These are phyloP conservation scores for Seladonia tumulorum DNA, from an alignment of 2,888 invertebrate species.

Conservation along the genomic window DNA sequence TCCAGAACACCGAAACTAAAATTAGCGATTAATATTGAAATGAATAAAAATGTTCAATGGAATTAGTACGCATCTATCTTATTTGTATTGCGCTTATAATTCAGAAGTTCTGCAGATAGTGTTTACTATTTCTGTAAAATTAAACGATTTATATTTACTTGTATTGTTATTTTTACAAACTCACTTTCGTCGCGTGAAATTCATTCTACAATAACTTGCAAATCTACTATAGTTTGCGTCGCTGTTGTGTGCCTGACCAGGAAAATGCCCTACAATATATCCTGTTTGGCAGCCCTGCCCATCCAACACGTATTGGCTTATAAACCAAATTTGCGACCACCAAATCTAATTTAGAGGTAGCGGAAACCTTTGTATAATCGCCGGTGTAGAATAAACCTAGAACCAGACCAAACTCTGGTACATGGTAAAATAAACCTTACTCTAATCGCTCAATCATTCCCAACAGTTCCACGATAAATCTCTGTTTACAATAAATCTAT, in stretches of 20 bases:
- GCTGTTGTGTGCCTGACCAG: background rate
- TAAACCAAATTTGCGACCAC: slow-evolving; percentile 6
- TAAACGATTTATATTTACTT: too few species aligned
- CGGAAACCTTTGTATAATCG: background rate
- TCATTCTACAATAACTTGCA: too few species aligned
- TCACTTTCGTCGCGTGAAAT: too few species aligned
- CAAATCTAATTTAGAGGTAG: slow-evolving; percentile 6
- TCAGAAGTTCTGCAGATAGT: too few species aligned
- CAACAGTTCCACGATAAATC: background rate
- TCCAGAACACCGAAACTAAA: too few species aligned
- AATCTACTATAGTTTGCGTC: background rate
- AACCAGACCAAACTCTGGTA: background rate
- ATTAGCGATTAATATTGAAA: too few species aligned
- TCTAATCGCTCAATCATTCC: background rate
- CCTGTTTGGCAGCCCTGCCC: background rate
- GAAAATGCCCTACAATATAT: background rate
- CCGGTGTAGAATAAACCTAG: background rate
- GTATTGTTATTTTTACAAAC: too few species aligned
- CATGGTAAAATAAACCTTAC: background rate
- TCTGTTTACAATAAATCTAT: background rate
- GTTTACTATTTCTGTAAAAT: too few species aligned
- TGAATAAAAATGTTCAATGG: too few species aligned
- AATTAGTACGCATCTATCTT: too few species aligned
- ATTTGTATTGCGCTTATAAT: too few species aligned
- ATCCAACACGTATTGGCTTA: slow-evolving; percentile 1